A percentile compares a stretch with the other conserved stretches of the same genome.
Conservation (phyloP, 2,888 invertebrate species). For the Cerceris ruficornis region DNA sequence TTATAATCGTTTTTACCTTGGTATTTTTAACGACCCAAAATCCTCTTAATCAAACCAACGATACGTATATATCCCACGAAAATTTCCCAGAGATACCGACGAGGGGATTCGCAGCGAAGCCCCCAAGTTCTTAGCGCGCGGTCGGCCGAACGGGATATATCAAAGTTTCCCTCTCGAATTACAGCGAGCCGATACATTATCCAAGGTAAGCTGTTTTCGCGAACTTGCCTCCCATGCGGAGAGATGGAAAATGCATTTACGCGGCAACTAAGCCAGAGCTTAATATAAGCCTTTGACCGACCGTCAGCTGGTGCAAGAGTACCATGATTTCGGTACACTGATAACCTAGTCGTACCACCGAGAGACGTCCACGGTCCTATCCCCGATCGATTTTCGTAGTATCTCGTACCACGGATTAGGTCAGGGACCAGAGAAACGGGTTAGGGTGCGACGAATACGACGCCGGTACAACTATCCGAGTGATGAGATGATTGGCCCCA, state of each 20-base stretch:
- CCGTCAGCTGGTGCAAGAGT: conserved; percentile 5
- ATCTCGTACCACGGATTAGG: conserved; percentile 67
- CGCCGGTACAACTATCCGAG: conserved; percentile 61
- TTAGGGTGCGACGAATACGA: conserved; percentile 52
- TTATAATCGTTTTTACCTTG: too few species aligned
- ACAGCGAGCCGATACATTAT: conserved; percentile 52
- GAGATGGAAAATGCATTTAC: conserved; percentile 64
- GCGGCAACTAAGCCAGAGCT: conserved; percentile 51
- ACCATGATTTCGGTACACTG: conserved; percentile 56
- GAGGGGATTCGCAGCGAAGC: too few species aligned
- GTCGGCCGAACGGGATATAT: not conserved
- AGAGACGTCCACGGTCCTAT: conserved; percentile 34
- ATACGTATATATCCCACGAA: too few species aligned
- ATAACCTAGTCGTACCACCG: conserved; percentile 47
- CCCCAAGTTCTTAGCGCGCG: too few species aligned
- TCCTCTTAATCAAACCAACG: too few species aligned
- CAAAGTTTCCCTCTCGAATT: conserved; percentile 41
- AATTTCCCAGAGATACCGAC: too few species aligned
- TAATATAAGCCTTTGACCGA: conserved; percentile 58
- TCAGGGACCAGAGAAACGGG: conserved; percentile 72
- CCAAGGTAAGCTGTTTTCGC: conserved; percentile 56
- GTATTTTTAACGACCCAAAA: too few species aligned
- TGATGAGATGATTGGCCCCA: conserved; percentile 80
- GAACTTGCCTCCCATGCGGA: conserved; percentile 18
- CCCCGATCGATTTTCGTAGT: conserved; percentile 63